Percentiles rank a stretch among this genome's conserved stretches.
Conservation (phyloP, 2,113 vertebrate genomes). For the Plectropomus leopardus region DNA sequence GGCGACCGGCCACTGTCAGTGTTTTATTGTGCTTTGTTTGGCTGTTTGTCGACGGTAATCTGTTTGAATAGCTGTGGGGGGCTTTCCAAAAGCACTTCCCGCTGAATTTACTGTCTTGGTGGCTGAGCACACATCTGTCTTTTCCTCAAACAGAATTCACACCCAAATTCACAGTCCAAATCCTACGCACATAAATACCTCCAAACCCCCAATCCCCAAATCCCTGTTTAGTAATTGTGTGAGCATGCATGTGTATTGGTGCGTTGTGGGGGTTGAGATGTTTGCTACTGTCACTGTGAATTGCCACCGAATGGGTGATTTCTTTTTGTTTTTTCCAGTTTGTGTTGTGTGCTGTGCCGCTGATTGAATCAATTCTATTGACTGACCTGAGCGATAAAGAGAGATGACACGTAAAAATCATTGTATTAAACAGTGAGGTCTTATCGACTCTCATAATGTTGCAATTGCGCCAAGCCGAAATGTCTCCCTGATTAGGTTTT, state of each 20-base stretch:
- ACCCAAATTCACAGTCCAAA: slow-evolving; percentile 70
- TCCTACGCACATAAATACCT: slow-evolving; percentile 63
- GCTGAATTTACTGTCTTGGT: slow-evolving; percentile 80
- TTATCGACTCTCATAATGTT: slow-evolving; percentile 71
- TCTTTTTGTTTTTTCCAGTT: slow-evolving; percentile 47
- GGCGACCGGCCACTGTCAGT: slow-evolving; percentile 59
- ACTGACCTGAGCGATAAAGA: slow-evolving; percentile 76
- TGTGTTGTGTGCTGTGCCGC: slow-evolving; percentile 54
- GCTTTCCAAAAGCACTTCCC: slow-evolving; percentile 76
- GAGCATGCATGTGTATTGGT: slow-evolving; percentile 46
- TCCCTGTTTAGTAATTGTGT: slow-evolving; percentile 64
- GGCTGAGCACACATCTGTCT: slow-evolving; percentile 84
- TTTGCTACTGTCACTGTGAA: slow-evolving; percentile 57
- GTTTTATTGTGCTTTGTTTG: slow-evolving; percentile 73
- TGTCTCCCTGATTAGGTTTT: slow-evolving; percentile 72
- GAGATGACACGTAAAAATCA: slow-evolving; percentile 75
- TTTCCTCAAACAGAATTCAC: slow-evolving; percentile 79
- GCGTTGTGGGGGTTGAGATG: slow-evolving; percentile 49
- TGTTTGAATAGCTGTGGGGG: slow-evolving; percentile 81
- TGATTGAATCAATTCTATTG: slow-evolving; percentile 79
- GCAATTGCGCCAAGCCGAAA: slow-evolving; percentile 60
- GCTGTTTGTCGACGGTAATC: slow-evolving; percentile 79
- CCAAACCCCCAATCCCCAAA: slow-evolving; percentile 54
- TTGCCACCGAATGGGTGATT: slow-evolving; percentile 53
- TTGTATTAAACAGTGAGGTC: slow-evolving; percentile 70